These are phyloP conservation scores for Sycophila sp. DNA, from an alignment of 1,140 invertebrate genomes.

Conservation along the genomic window DNA sequence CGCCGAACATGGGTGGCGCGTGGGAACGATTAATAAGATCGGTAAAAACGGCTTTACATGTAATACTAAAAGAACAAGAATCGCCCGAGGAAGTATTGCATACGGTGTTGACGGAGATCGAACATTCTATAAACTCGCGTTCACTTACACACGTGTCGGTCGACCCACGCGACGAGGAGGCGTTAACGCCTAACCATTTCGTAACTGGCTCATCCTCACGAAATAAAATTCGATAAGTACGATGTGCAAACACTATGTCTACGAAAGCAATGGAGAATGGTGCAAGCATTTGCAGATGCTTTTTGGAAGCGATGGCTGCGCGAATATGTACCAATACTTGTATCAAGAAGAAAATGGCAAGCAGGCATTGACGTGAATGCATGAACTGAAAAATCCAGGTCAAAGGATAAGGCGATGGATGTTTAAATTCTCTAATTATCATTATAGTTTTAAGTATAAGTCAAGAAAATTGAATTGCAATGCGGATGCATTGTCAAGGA, in stretches of 20 bases:
- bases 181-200: slow-evolving; percentile 50
- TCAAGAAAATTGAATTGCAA: too few species aligned
- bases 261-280: background rate
- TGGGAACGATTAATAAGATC: background rate
- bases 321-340: slow-evolving; percentile 45
- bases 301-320: slow-evolving; percentile 45
- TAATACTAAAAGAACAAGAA: background rate
- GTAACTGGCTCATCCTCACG: slow-evolving; percentile 40
- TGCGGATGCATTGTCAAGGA: too few species aligned
- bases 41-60: background rate
- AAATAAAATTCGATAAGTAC: background rate
- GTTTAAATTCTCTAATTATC: too few species aligned
- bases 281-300: slow-evolving; percentile 37
- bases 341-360: slow-evolving; percentile 32
- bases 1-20: slow-evolving; percentile 9
- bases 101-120: background rate
- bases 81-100: background rate
- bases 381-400: too few species aligned
- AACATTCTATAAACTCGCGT: slow-evolving; percentile 15
- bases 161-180: slow-evolving; percentile 29
- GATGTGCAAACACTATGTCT: background rate
- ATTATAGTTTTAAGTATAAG: too few species aligned
- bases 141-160: slow-evolving; percentile 31
- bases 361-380: too few species aligned
- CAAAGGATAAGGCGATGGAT: too few species aligned